Evolutionary conservation across 2,113 vertebrate genomes (phyloP), one percentile per base, ranked within the genome.

Genomic region (Typhlomys cinereus): DNA sequence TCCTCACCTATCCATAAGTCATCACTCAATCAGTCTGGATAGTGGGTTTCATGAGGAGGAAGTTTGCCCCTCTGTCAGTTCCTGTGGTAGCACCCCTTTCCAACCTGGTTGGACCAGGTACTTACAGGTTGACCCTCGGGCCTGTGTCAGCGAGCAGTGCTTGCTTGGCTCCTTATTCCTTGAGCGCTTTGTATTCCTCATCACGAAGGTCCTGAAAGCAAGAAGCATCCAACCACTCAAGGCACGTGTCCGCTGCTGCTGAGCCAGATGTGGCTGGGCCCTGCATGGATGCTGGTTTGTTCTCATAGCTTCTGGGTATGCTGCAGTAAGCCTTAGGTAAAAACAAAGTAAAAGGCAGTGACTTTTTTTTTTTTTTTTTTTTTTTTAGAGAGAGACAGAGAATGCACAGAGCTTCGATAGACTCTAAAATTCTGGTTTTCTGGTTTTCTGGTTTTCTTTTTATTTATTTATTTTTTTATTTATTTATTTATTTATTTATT

Each of bases 11-110:
- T 76, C 44, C 69, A 62, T 25, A 36, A 69, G n/a, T 85, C 27
- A 29, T n/a, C 39, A 59, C 76, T 78, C 11, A 66, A 10, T 61
- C 73, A 50, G n/a, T 36, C 31, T 52, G 73, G 11, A 57, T 46
- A 78, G 36, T 78, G 54, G 29, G 7, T 94, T 92, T 78, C 27
- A 31, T 36, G 48, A 69, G 39, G 75, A 36, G 66, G 83, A 64
- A 36, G 5, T 41, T 25, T 14, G 0, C 34, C 61, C 14, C 82
- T 70, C 59, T 83, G 41, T 67, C 2, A 39, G 5, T 41, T 5
- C 18, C 13, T 5, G 13, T 21, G 36, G 15, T 57, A n/a, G n/a
- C n/a, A 36, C 2, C 8, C n/a, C 6, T 84, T 20, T 34, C 31
- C 48, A 7, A 46, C 64, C 67, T 31, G 41, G 27, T 54, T 76